phyloP scores from a whole-genome alignment of 53 echinoderm and acorn worm species.

The Holothuria leucospilota region DNA sequence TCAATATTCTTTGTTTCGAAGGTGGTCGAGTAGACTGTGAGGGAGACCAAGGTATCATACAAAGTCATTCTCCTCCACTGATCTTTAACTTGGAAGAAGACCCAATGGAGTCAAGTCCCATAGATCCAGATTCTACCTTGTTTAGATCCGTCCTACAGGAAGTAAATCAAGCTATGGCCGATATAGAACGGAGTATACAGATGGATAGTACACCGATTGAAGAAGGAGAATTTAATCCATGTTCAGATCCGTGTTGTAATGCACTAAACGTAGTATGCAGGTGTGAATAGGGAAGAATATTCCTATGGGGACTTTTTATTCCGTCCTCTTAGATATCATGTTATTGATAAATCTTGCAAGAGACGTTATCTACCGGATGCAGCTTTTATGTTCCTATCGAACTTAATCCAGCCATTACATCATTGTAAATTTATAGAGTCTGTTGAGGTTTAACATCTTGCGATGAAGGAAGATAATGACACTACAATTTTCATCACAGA shows the following conservation, averaged over 20 bases:
- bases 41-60: constrained; percentile 31
- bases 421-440: too few relatives aligned
- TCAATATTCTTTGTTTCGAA: not conserved
- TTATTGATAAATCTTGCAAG: too few relatives aligned
- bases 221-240: constrained; percentile 20
- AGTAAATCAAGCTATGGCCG: constrained; percentile 24
- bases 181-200: constrained; percentile 21
- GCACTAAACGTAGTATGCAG: constrained; percentile 63
- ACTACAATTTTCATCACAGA: too few relatives aligned
- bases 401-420: too few relatives aligned
- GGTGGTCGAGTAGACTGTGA: constrained; percentile 68
- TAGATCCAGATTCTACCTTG: constrained; percentile 3
- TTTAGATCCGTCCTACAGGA: constrained; percentile 29
- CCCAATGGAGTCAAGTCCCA: constrained; percentile 53
- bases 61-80: constrained; percentile 65
- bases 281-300: constrained; percentile 10
- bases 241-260: constrained; percentile 67
- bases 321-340: too few relatives aligned
- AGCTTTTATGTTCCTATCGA: too few relatives aligned
- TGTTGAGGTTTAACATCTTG: too few relatives aligned
- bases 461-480: too few relatives aligned
- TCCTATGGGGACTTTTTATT: too few relatives aligned
- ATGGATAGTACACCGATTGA: constrained; percentile 69
- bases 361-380: too few relatives aligned
- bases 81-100: constrained; percentile 65